phyloP scores from a whole-genome alignment of 2,113 vertebrate genomes.

The Cyprinodon tularosa region DNA sequence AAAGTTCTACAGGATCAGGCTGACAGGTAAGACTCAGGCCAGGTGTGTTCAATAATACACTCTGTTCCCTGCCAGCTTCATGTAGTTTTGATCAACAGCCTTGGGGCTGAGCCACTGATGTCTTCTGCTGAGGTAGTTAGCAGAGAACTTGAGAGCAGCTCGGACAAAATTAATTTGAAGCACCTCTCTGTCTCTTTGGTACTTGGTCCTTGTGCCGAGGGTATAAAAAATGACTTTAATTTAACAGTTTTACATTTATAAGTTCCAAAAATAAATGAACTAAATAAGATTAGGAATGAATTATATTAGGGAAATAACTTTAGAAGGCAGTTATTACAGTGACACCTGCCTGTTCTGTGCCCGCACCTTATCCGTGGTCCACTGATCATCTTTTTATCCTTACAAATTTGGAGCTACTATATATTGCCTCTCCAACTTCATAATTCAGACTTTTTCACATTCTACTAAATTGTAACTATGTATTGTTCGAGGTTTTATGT shows the following conservation, averaged over 20 bases:
- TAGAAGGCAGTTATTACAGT: not conserved
- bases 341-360: not conserved
- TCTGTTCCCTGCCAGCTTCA: constrained; percentile 56
- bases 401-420: not conserved
- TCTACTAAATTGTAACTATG: too few species aligned
- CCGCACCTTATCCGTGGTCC: too few species aligned
- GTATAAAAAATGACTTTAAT: not conserved
- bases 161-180: constrained; percentile 48
- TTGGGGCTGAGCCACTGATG: constrained; percentile 49
- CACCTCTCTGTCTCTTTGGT: constrained; percentile 30
- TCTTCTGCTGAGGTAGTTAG: constrained; percentile 46
- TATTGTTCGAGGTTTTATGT: too few species aligned
- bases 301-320: too few species aligned
- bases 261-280: too few species aligned
- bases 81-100: constrained; percentile 76
- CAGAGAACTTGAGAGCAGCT: constrained; percentile 46
- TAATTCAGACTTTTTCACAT: too few species aligned
- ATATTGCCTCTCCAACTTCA: too few species aligned
- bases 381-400: not conserved
- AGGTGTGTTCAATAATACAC: constrained; percentile 75
- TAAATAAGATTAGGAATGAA: too few species aligned
- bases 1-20: constrained; percentile 44
- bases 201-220: constrained; percentile 3
- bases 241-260: not conserved
- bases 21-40: constrained; percentile 57